These are phyloP conservation scores for Drosophila leonis DNA, from an alignment of 2,888 invertebrate genomes.

Conservation along the genomic window DNA sequence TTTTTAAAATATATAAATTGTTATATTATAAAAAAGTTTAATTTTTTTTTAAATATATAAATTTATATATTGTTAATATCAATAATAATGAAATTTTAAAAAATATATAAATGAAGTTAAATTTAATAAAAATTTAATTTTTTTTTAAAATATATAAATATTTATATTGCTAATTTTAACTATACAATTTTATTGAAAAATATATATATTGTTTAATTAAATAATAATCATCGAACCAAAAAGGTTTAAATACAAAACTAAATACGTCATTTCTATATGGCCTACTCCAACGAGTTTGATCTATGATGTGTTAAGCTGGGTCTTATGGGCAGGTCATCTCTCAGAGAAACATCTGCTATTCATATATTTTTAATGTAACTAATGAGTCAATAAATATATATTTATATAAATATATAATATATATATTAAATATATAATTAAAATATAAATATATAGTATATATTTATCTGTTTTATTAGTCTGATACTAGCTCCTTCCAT, in stretches of 20 bases:
- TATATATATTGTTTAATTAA: neutral
- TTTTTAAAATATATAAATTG: no score
- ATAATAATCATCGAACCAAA: neutral
- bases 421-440: no score
- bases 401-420: neutral
- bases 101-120: no score
- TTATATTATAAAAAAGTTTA: neutral
- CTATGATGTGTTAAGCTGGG: neutral
- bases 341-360: neutral
- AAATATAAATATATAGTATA: neutral
- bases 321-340: neutral
- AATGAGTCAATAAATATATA: neutral
- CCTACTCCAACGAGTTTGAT: neutral
- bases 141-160: no score
- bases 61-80: no score
- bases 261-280: neutral
- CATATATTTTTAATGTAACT: no score
- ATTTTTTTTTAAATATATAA: neutral
- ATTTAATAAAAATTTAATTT: no score
- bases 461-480: neutral
- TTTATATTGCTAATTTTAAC: no score
- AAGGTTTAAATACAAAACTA: constrained; percentile 1
- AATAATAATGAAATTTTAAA: no score
- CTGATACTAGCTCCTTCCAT: neutral
- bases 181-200: no score